phyloP scores from a whole-genome alignment of 92 coral and sea anemone species.

The Metridium senile region DNA sequence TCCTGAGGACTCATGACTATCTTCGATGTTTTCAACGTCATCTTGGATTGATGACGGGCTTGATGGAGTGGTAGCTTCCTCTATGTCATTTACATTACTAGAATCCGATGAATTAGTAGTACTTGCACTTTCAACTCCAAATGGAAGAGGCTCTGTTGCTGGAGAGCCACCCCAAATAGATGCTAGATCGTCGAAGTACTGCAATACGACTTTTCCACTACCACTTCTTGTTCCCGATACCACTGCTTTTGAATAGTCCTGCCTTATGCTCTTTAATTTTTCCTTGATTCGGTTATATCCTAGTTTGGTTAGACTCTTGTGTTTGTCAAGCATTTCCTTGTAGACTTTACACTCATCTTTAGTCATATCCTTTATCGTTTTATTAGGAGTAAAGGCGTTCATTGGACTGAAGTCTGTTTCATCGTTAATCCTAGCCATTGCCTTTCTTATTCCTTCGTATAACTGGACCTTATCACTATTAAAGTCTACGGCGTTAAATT shows the following conservation, averaged over 20 bases:
- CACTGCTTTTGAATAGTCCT: conserved; percentile 42
- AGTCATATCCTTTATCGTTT: conserved; percentile 35
- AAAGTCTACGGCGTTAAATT: too few species aligned
- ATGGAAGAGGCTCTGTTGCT: conserved; percentile 40
- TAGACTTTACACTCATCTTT: conserved; percentile 23
- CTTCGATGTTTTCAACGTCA: conserved; percentile 14
- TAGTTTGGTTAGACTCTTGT: conserved; percentile 11
- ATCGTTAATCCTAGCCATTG: neutral
- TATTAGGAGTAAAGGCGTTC: conserved; percentile 30
- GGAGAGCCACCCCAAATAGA: conserved; percentile 60
- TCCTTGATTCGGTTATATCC: conserved; percentile 40
- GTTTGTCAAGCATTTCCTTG: conserved; percentile 19
- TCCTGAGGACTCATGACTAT: conserved; percentile 18
- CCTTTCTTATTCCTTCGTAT: neutral
- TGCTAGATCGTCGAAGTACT: conserved; percentile 35
- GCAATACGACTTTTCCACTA: conserved; percentile 44
- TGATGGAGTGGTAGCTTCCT: neutral
- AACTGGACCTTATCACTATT: neutral
- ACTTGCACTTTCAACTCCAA: too few species aligned
- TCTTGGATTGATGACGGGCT: neutral
- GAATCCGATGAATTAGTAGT: neutral
- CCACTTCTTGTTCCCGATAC: conserved; percentile 43
- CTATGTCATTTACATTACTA: neutral
- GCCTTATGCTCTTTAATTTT: conserved; percentile 38
- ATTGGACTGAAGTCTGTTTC: conserved; percentile 47